Evolutionary conservation across 1,140 invertebrate species (phyloP), one percentile per base, ranked within the genome.

Genomic region (Propsilocerus akamusi): DNA sequence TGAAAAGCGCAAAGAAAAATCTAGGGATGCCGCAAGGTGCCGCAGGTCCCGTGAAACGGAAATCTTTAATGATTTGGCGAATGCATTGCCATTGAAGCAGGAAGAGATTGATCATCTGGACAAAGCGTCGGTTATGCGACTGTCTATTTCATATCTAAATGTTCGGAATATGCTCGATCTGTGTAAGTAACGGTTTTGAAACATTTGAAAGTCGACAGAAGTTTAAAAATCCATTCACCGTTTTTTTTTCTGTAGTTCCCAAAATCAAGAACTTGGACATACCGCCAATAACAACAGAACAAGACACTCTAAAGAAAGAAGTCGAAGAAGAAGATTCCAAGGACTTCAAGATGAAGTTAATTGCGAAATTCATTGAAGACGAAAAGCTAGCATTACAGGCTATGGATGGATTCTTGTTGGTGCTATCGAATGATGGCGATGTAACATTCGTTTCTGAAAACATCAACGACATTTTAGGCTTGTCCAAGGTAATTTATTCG

Each of bases 1-100:
- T 68, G 92, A 97, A 66, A 88, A 93, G 58, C 74, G 92, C n/a
- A 95, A 96, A 67, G 93, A 97, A 68, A 94, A 95, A 60, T 96
- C 91, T 1, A 76, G 92, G 46, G 89, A 96, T 68, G 94, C 93
- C 3, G 94, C 93, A 0, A 73, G 92, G 57, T 92, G 80, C 60
- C 76, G 94, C 25, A 77, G 94, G 30, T 90, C 88, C 53, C 85
- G 84, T 59, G 94, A 97, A 70, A 91, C 91, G 51, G 88, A 95
- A 66, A 90, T 96, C 55, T 97, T 96, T 63, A 76, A 77, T 26
- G 87, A 95, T 58, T 72, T 97, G 52, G 84, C 84, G 0, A 74
- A 77, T 34, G 77, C 79, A 4, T 68, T 97, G 53, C 93, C 93
- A 0, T 65, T 96, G 10, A 71, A 82, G 8, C 68, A 74, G 41